Evolutionary conservation across 53 echinoderm and acorn worm species (phyloP).

Genomic region (Apostichopus leukothele): DNA sequence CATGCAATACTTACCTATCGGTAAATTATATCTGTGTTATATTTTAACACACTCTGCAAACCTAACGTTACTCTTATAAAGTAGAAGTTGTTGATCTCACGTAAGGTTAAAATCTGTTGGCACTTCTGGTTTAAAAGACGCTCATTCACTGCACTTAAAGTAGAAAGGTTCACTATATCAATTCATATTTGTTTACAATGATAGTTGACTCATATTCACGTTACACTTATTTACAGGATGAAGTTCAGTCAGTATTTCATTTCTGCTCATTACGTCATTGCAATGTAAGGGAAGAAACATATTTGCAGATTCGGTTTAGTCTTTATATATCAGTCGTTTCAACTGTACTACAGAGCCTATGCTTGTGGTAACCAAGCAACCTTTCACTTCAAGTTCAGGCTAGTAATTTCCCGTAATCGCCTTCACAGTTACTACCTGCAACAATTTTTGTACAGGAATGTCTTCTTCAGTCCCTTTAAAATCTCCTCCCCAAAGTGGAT

Average conservation of each 20-base stretch:
- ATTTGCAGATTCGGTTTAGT: background rate
- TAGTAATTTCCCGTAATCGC: background rate
- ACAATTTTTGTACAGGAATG: background rate
- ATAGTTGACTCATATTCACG: constrained; percentile 32
- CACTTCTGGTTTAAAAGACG: background rate
- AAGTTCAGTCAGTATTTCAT: background rate
- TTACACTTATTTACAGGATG: background rate
- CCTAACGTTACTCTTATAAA: too few species aligned
- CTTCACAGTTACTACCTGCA: background rate
- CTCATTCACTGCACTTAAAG: background rate
- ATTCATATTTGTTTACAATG: background rate
- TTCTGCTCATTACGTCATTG: constrained; percentile 25
- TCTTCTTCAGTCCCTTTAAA: background rate
- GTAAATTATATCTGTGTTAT: too few species aligned
- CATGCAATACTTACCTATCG: too few species aligned
- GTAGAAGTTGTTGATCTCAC: too few species aligned
- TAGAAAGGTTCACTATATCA: background rate
- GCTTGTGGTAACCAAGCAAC: constrained; percentile 27
- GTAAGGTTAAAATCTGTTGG: background rate
- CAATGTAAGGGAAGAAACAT: background rate
- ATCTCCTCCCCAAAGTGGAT: background rate
- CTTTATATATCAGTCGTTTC: background rate
- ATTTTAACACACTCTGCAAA: too few species aligned
- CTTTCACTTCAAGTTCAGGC: background rate
- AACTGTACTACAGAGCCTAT: background rate